Percentiles rank a stretch among this genome's conserved stretches.
These are phyloP conservation scores for Fistularia commersonii DNA, from an alignment of 2,797 vertebrate genomes.

Conservation along the genomic window DNA sequence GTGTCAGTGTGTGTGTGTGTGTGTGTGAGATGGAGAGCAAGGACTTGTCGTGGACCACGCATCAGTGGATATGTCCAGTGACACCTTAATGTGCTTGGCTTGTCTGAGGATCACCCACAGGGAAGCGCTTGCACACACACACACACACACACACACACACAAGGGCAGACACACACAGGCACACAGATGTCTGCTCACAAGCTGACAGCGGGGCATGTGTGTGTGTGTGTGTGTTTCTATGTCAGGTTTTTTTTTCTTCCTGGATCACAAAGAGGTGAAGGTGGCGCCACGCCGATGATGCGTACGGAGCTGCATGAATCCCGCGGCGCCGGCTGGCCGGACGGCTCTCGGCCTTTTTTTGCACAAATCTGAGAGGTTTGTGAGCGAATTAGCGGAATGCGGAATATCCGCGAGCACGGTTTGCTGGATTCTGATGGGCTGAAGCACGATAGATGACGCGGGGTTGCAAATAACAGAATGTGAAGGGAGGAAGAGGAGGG, in stretches of 20 bases:
- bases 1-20: conserved; percentile 11
- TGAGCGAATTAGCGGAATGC: too few relatives aligned
- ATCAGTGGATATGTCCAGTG: conserved; percentile 69
- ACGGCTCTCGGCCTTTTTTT: too few relatives aligned
- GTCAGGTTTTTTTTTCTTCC: too few relatives aligned
- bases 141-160: conserved; percentile 15
- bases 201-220: conserved; percentile 5
- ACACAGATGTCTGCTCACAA: conserved; percentile 2
- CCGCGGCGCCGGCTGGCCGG: too few relatives aligned
- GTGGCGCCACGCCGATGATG: conserved; percentile 4
- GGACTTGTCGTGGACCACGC: conserved; percentile 45
- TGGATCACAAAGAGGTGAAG: conserved; percentile 4
- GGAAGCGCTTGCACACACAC: conserved; percentile 22
- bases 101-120: conserved; percentile 60
- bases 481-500: too few relatives aligned
- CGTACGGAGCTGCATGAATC: neutral
- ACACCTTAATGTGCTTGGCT: conserved; percentile 74
- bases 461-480: too few relatives aligned
- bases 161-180: conserved; percentile 5
- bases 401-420: too few relatives aligned
- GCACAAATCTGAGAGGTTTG: too few relatives aligned
- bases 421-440: too few relatives aligned
- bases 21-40: conserved; percentile 3
- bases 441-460: too few relatives aligned
- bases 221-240: conserved; percentile 7